phyloP scores from a whole-genome alignment of 2,797 vertebrate genomes.

The Arctocebus calabarensis region DNA sequence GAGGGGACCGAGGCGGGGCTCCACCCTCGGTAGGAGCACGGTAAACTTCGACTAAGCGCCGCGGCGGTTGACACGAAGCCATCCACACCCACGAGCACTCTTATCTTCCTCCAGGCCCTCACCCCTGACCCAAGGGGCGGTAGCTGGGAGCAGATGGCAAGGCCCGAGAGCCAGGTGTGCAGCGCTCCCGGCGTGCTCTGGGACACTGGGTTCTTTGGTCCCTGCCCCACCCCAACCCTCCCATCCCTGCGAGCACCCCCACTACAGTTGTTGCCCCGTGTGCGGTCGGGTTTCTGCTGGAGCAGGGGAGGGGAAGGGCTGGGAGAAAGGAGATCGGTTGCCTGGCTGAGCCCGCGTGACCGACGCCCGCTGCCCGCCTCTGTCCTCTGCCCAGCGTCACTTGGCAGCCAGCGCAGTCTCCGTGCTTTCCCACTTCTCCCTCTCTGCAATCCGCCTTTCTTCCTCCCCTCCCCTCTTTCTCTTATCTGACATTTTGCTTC shows the following conservation, averaged over 20 bases:
- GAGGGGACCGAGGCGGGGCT: neutral
- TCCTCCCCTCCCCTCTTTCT: too few relatives aligned
- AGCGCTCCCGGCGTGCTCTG: neutral
- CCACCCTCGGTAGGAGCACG: conserved; percentile 23
- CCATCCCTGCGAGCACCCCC: neutral
- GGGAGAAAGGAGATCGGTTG: neutral
- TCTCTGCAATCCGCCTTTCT: neutral
- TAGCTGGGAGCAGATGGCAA: conserved; percentile 70
- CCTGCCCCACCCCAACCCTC: neutral
- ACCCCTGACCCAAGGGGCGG: neutral
- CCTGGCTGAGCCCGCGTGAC: neutral
- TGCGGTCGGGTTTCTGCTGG: neutral
- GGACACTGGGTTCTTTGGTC: conserved; percentile 28
- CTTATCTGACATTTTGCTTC: conserved; percentile 14
- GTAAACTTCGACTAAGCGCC: neutral
- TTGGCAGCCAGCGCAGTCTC: conserved; percentile 82
- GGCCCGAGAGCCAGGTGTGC: conserved; percentile 75
- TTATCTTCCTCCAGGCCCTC: conserved; percentile 61
- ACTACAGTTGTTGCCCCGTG: neutral
- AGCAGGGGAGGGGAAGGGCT: neutral
- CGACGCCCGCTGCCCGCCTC: conserved; percentile 72
- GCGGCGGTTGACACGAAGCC: neutral
- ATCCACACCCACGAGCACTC: neutral
- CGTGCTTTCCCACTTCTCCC: neutral
- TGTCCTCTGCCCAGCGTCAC: conserved; percentile 70